A percentile compares a stretch with the other conserved stretches of the same genome.
Evolutionary conservation across 2,113 vertebrate genomes (phyloP).

Genomic region (Bungarus multicinctus): DNA sequence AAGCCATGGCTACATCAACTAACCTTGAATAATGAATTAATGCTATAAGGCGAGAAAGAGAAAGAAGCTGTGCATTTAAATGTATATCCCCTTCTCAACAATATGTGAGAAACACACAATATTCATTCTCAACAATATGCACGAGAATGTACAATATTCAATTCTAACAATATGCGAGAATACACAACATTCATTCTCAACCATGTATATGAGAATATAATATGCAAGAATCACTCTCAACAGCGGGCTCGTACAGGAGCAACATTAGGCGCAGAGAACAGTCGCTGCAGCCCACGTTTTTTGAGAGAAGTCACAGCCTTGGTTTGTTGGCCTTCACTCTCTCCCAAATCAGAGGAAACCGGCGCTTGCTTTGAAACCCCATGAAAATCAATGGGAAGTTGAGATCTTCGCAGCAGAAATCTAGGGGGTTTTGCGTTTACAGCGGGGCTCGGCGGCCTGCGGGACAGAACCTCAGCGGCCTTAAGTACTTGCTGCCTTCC

Average conservation of each 20-base stretch:
- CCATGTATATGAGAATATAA: neutral
- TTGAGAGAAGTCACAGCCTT: neutral
- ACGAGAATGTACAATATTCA: neutral
- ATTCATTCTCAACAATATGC: neutral
- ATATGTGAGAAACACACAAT: neutral
- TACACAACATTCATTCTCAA: neutral
- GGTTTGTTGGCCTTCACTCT: neutral
- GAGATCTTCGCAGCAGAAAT: neutral
- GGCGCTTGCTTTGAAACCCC: neutral
- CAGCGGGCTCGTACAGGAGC: neutral
- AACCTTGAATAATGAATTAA: neutral
- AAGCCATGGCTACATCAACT: neutral
- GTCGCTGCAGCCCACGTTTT: neutral
- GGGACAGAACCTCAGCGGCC: neutral
- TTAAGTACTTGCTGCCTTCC: neutral
- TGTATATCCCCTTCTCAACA: neutral
- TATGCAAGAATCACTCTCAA: neutral
- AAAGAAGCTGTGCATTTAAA: neutral
- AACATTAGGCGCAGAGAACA: neutral
- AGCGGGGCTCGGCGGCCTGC: neutral
- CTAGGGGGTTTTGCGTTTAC: neutral
- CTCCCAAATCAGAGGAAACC: neutral
- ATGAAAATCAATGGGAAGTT: neutral
- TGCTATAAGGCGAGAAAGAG: neutral
- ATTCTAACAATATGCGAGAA: neutral